Evolutionary conservation across 2,113 vertebrate genomes (phyloP).

Genomic region (Oplegnathus fasciatus): DNA sequence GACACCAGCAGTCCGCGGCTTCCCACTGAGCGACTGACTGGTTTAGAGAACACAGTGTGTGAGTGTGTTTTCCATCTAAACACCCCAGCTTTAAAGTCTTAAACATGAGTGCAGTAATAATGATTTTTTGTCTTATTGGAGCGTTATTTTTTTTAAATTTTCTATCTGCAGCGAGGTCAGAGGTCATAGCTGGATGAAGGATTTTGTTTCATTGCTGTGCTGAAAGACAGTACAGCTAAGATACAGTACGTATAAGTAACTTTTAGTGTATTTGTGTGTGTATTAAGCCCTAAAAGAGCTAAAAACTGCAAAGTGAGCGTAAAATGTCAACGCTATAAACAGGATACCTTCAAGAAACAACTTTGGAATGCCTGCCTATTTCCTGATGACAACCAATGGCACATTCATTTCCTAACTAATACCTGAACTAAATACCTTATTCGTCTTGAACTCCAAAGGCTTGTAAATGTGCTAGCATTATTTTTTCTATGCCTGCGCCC

Average conservation of each 20-base stretch:
- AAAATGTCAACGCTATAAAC: conserved; percentile 42
- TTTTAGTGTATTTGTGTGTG: conserved; percentile 39
- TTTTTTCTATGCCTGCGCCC: conserved; percentile 57
- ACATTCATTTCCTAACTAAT: conserved; percentile 76
- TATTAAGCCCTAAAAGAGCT: conserved; percentile 54
- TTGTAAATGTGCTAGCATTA: conserved; percentile 48
- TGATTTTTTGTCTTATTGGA: conserved; percentile 8
- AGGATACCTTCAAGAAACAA: conserved; percentile 47
- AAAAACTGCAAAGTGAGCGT: conserved; percentile 46
- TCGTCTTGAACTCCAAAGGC: conserved; percentile 57
- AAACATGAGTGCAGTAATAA: neutral
- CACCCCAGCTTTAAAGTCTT: conserved; percentile 19
- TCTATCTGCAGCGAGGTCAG: conserved; percentile 8
- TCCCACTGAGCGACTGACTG: conserved; percentile 61
- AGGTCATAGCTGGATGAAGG: conserved; percentile 13
- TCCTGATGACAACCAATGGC: conserved; percentile 67
- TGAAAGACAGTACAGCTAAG: conserved; percentile 15
- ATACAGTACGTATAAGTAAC: conserved; percentile 18
- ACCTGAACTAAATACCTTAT: conserved; percentile 78
- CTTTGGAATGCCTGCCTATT: conserved; percentile 65
- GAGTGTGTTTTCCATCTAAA: conserved; percentile 33
- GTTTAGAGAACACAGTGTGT: conserved; percentile 39
- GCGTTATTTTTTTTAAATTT: too few species aligned
- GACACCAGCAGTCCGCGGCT: conserved; percentile 57
- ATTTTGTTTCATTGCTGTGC: neutral